phyloP scores from a whole-genome alignment of 2,888 invertebrate genomes.

The Didymodactylos carnosus region DNA sequence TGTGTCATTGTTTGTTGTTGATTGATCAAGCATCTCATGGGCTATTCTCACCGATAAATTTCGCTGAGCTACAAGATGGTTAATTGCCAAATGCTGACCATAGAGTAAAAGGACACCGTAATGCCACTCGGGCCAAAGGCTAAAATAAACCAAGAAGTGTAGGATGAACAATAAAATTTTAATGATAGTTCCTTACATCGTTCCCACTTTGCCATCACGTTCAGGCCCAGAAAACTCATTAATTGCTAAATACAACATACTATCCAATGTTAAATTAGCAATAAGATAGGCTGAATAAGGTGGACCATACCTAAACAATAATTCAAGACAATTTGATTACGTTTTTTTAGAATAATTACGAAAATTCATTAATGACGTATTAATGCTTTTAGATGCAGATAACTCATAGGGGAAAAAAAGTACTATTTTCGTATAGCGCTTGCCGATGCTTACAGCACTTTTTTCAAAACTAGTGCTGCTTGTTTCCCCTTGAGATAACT shows the following conservation, averaged over 20 bases:
- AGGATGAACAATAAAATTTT: background rate
- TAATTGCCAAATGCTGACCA: slow-evolving; percentile 9
- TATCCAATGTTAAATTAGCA: slow-evolving; percentile 2
- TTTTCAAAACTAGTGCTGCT: no score
- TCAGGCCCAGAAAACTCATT: slow-evolving; percentile 6
- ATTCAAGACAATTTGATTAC: background rate
- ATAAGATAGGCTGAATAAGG: slow-evolving; percentile 1
- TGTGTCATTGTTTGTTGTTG: background rate
- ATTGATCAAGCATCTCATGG: slow-evolving; percentile 4
- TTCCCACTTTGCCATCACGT: slow-evolving; percentile 2
- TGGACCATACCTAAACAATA: background rate
- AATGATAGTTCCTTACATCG: background rate
- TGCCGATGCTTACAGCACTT: no score
- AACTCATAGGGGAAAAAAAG: no score
- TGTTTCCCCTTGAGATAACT: no score
- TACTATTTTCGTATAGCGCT: no score
- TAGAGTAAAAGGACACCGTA: slow-evolving; percentile 6
- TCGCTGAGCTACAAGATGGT: background rate
- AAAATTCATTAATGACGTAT: no score
- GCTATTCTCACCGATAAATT: background rate
- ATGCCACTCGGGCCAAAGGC: slow-evolving; percentile 7
- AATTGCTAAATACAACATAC: slow-evolving; percentile 4
- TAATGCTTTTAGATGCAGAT: no score
- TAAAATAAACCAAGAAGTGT: background rate
- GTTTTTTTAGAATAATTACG: background rate